A percentile compares a stretch with the other conserved stretches of the same genome.
These are phyloP conservation scores for Phyllotis vaccarum DNA, from an alignment of 2,797 vertebrate species.

Conservation along the genomic window DNA sequence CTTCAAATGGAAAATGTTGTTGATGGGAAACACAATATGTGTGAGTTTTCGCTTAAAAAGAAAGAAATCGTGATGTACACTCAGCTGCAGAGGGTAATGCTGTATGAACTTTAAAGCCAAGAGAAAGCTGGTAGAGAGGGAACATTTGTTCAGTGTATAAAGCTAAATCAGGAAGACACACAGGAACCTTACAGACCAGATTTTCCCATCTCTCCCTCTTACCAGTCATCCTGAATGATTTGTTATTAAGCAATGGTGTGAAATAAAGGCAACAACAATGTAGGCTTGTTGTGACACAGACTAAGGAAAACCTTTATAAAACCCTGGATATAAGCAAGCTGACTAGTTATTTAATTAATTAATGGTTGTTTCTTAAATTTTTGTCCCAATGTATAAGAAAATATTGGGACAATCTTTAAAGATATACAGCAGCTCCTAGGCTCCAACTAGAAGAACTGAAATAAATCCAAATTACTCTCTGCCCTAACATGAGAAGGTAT, in stretches of 20 bases:
- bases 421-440: not conserved
- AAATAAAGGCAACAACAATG: not conserved
- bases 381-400: not conserved
- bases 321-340: not conserved
- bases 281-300: not conserved
- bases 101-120: not conserved
- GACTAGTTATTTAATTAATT: not conserved
- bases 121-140: not conserved
- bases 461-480: slow-evolving; percentile 19
- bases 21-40: not conserved
- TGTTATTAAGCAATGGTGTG: not conserved
- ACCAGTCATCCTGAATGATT: not conserved
- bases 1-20: not conserved
- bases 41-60: not conserved
- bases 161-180: not conserved
- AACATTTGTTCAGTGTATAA: not conserved
- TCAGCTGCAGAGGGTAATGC: not conserved
- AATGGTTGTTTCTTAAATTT: not conserved
- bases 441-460: slow-evolving; percentile 30
- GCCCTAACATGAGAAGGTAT: not conserved
- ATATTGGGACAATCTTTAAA: not conserved
- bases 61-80: not conserved
- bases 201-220: not conserved
- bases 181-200: not conserved
- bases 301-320: not conserved